Conservation (phyloP, 2,113 vertebrate genomes). For the Trochalopteron elliotii region DNA sequence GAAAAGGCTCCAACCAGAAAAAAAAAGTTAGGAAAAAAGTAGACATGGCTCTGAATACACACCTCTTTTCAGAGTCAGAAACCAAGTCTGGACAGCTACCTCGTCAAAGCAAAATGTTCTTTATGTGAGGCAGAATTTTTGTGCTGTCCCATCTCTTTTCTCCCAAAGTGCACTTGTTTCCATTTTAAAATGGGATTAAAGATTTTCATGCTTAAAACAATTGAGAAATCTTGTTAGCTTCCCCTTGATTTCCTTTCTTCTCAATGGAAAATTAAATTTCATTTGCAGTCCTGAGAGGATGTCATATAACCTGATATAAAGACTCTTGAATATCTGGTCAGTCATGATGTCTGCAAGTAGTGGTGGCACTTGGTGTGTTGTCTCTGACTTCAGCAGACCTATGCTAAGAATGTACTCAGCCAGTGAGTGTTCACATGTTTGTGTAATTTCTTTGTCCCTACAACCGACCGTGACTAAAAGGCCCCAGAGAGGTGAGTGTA, state of each 20-base stretch:
- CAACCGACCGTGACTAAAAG: not conserved
- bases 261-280: not conserved
- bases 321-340: not conserved
- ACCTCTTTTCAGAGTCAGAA: not conserved
- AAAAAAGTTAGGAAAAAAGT: not conserved
- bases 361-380: not conserved
- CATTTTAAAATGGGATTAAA: not conserved
- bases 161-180: not conserved
- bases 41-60: not conserved
- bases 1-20: not conserved
- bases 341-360: not conserved
- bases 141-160: not conserved
- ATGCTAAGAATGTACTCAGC: not conserved
- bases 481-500: not conserved
- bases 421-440: not conserved
- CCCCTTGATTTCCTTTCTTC: not conserved
- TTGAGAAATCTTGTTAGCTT: not conserved
- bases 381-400: not conserved
- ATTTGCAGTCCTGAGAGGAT: not conserved
- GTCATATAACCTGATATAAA: not conserved
- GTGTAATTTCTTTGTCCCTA: not conserved
- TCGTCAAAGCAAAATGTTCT: not conserved
- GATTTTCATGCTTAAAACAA: slow-evolving; percentile 11
- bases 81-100: not conserved
- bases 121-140: not conserved